Evolutionary conservation across 2,888 invertebrate species (phyloP).

Genomic region (Spodoptera exigua): DNA sequence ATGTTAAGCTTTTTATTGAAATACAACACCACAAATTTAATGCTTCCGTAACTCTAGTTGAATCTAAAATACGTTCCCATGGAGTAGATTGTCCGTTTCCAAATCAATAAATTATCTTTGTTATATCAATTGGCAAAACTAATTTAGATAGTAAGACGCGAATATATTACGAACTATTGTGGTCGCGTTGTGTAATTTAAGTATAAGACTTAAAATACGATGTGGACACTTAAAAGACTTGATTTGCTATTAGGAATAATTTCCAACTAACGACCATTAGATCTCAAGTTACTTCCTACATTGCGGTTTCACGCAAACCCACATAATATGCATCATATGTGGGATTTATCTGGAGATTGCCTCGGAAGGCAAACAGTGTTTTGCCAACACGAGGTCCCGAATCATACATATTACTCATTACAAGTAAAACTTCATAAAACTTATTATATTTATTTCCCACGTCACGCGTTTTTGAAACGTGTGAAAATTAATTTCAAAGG

Average conservation of each 20-base stretch:
- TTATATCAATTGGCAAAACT: constrained; percentile 6
- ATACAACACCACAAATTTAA: constrained; percentile 16
- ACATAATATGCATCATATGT: constrained; percentile 51
- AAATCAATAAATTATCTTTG: neutral
- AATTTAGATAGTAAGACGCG: neutral
- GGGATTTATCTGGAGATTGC: constrained; percentile 51
- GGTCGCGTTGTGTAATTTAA: constrained; percentile 18
- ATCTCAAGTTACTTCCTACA: constrained; percentile 71
- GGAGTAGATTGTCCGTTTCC: neutral
- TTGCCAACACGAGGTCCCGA: constrained; percentile 10
- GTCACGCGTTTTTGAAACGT: constrained; percentile 34
- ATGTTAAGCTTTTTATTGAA: constrained; percentile 38
- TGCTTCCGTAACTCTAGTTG: constrained; percentile 14
- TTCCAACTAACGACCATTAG: constrained; percentile 60
- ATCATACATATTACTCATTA: constrained; percentile 23
- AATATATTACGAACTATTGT: neutral
- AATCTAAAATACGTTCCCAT: constrained; percentile 18
- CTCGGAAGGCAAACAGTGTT: constrained; percentile 39
- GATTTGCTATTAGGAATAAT: constrained; percentile 41
- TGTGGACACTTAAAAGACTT: constrained; percentile 30
- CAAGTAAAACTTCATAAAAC: constrained; percentile 31
- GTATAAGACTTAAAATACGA: constrained; percentile 12
- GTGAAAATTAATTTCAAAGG: constrained; percentile 45
- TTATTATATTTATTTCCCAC: constrained; percentile 27
- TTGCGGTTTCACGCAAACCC: constrained; percentile 68